These are phyloP conservation scores for Lepidothrix coronata DNA, from an alignment of 2,113 vertebrate genomes.

Conservation along the genomic window DNA sequence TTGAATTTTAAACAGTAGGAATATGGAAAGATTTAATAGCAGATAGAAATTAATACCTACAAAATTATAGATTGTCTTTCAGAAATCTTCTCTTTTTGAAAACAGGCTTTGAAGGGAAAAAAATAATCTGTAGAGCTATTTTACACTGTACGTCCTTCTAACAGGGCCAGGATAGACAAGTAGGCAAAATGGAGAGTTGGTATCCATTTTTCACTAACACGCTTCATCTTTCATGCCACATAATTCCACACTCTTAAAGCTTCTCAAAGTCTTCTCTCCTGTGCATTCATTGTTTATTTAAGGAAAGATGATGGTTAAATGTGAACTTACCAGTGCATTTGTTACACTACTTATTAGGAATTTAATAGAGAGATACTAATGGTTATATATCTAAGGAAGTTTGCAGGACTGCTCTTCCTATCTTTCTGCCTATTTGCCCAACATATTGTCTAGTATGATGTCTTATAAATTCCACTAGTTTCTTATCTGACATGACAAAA, in stretches of 20 bases:
- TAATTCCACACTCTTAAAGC: background rate
- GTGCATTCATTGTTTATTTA: background rate
- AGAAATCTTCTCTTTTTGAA: background rate
- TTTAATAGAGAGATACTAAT: background rate
- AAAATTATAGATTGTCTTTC: background rate
- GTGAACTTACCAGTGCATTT: background rate
- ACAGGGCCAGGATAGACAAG: background rate
- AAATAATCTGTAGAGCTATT: background rate
- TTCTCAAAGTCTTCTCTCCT: background rate
- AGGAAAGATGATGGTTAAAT: background rate
- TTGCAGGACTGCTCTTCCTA: background rate
- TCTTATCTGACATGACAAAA: background rate
- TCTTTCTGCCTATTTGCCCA: background rate
- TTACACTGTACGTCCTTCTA: background rate
- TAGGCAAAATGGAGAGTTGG: background rate
- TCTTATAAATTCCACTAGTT: background rate
- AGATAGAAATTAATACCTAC: background rate
- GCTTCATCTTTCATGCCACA: background rate
- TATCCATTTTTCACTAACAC: background rate
- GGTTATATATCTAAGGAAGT: accelerated
- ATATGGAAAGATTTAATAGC: background rate
- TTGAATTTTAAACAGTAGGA: background rate
- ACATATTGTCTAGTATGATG: background rate
- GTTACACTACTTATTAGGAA: background rate
- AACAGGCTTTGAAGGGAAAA: background rate